These are phyloP conservation scores for Margarornis squamiger DNA, from an alignment of 2,797 vertebrate species.

Conservation along the genomic window DNA sequence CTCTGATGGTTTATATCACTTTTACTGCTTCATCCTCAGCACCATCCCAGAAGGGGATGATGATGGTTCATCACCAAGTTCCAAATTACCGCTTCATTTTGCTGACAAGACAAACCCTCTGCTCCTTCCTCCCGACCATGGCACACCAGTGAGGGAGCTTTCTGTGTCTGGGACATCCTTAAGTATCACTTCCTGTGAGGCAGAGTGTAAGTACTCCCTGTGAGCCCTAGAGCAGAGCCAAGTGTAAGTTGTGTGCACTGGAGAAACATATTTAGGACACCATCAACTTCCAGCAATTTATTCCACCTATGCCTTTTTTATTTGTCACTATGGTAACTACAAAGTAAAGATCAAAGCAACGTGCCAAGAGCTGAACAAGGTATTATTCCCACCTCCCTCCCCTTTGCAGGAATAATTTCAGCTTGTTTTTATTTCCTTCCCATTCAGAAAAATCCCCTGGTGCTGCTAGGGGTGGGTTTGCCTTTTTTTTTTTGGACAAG, in stretches of 20 bases:
- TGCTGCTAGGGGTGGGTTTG: not conserved
- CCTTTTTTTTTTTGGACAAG: not conserved
- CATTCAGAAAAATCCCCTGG: not conserved
- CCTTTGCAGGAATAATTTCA: not conserved
- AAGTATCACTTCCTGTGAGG: not conserved
- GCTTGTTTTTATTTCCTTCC: not conserved
- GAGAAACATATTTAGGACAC: not conserved
- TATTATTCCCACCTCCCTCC: not conserved
- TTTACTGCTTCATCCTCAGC: not conserved
- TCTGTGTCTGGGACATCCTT: not conserved
- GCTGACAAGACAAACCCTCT: not conserved
- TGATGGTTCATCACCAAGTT: not conserved
- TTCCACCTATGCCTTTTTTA: constrained; percentile 41
- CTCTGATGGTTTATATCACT: not conserved
- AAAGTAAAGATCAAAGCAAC: constrained; percentile 56
- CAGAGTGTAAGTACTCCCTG: not conserved
- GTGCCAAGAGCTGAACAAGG: not conserved
- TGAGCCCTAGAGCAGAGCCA: accelerated
- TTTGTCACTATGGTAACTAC: constrained; percentile 56
- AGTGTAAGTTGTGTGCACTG: not conserved
- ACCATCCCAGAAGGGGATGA: not conserved
- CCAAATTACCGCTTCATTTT: not conserved
- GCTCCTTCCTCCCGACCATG: not conserved
- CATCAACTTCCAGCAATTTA: constrained; percentile 4
- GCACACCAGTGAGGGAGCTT: not conserved